Evolutionary conservation across 92 coral and sea anemone species (phyloP).

Genomic region (Porites evermanni): DNA sequence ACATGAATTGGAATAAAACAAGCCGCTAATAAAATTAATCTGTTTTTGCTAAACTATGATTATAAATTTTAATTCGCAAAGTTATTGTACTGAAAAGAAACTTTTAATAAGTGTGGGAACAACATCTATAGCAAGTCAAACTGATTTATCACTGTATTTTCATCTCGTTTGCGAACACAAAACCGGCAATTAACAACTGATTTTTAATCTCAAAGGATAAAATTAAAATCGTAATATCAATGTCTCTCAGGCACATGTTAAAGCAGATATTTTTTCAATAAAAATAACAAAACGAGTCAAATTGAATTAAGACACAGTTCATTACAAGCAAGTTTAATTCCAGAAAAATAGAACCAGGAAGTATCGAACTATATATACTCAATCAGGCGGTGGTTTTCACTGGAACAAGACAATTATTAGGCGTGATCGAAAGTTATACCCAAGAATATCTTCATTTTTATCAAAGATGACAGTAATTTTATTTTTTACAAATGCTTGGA

Average conservation of each 20-base stretch:
- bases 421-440: neutral
- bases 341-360: neutral
- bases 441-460: neutral
- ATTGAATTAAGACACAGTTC: constrained; percentile 15
- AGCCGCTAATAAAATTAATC: constrained; percentile 35
- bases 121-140: constrained; percentile 14
- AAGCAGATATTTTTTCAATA: constrained; percentile 20
- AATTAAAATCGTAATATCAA: constrained; percentile 31
- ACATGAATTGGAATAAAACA: constrained; percentile 11
- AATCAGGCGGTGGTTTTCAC: neutral
- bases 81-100: constrained; percentile 23
- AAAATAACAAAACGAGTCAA: constrained; percentile 19
- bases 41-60: neutral
- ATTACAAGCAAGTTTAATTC: constrained; percentile 31
- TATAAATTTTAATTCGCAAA: constrained; percentile 19
- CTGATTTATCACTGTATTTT: constrained; percentile 16
- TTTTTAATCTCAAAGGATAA: constrained; percentile 29
- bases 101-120: constrained; percentile 38
- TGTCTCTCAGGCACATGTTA: constrained; percentile 2
- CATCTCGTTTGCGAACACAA: constrained; percentile 29
- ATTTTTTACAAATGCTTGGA: neutral
- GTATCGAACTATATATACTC: neutral
- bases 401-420: neutral
- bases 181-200: constrained; percentile 44
- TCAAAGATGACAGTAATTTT: neutral